phyloP scores from a whole-genome alignment of 2,797 vertebrate species.

The Pantherophis alleghaniensis region DNA sequence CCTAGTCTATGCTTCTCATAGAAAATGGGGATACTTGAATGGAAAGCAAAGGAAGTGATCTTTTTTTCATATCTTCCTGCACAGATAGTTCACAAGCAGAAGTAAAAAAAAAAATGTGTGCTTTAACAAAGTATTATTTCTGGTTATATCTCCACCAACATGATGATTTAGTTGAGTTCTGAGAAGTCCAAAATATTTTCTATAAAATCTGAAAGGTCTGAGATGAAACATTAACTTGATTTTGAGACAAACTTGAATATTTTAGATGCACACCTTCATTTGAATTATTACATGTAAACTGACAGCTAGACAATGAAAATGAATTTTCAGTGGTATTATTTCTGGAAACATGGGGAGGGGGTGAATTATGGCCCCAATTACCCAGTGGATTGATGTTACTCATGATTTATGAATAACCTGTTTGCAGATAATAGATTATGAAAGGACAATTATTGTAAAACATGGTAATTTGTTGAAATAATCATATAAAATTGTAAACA shows the following conservation, averaged over 20 bases:
- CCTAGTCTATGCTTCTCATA: background rate
- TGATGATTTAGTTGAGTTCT: background rate
- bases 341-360: background rate
- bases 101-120: background rate
- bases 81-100: background rate
- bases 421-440: background rate
- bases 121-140: background rate
- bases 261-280: background rate
- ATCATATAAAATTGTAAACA: background rate
- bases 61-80: background rate
- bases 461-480: background rate
- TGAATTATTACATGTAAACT: background rate
- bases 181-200: background rate
- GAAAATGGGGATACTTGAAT: background rate
- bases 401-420: background rate
- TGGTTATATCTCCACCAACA: background rate
- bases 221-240: background rate
- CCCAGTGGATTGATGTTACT: background rate
- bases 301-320: background rate
- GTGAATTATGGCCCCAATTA: background rate
- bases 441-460: background rate
- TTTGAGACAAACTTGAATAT: background rate
- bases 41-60: background rate
- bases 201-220: background rate
- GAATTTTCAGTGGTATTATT: background rate